These are phyloP conservation scores for Pipra filicauda DNA, from an alignment of 2,113 vertebrate species.

Conservation along the genomic window DNA sequence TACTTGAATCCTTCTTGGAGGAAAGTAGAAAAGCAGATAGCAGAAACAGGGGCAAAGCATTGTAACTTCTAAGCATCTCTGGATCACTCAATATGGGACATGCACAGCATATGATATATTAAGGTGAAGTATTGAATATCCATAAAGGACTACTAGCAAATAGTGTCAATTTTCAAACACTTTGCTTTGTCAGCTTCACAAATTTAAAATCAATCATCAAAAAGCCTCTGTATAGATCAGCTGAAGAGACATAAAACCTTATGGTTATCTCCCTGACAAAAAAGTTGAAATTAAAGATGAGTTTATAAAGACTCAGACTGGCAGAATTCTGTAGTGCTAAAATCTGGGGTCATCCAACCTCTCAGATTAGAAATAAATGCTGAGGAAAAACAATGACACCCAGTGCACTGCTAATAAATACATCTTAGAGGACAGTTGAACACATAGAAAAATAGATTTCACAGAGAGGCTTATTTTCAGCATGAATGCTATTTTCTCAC, in stretches of 20 bases:
- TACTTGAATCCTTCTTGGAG: neutral
- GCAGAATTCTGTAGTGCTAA: neutral
- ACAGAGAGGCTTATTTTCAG: constrained; percentile 15
- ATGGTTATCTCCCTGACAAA: neutral
- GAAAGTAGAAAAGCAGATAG: neutral
- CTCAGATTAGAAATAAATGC: neutral
- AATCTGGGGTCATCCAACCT: neutral
- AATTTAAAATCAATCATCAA: constrained; percentile 70
- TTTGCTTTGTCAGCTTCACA: constrained; percentile 65
- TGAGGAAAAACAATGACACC: neutral
- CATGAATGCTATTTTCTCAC: constrained; percentile 1
- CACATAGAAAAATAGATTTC: neutral
- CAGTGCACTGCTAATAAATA: constrained; percentile 6
- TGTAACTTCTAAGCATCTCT: neutral
- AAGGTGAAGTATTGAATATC: constrained; percentile 64
- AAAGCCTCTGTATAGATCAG: constrained; percentile 50
- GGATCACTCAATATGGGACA: constrained; percentile 15
- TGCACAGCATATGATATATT: constrained; percentile 25
- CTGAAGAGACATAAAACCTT: constrained; percentile 33
- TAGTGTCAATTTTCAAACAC: constrained; percentile 58
- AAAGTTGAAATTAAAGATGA: constrained; percentile 22
- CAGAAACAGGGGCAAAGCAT: neutral
- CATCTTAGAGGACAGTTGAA: neutral
- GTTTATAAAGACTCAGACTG: neutral
- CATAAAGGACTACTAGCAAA: constrained; percentile 58